Percentiles rank a stretch among this genome's conserved stretches.
Conservation (phyloP, 2,888 invertebrate genomes). For the Macropis europaea region DNA sequence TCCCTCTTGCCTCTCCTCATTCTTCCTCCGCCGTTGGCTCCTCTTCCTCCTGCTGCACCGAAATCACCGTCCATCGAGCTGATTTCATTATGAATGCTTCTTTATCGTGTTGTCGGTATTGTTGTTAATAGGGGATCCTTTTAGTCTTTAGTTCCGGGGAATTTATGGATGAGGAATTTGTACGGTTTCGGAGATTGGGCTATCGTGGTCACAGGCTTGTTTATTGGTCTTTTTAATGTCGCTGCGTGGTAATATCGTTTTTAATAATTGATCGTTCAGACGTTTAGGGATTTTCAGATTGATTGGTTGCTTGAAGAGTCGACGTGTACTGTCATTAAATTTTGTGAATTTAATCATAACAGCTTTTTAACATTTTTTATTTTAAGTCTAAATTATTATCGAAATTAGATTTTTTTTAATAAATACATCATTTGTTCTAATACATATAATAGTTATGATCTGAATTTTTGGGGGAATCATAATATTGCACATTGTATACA, state of each 20-base stretch:
- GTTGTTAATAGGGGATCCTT: constrained; percentile 42
- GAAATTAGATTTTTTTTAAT: too few relatives aligned
- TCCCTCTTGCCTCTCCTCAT: constrained; percentile 5
- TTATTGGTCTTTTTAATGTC: background rate
- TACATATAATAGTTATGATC: too few relatives aligned
- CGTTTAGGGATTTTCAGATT: too few relatives aligned
- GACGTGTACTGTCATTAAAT: too few relatives aligned
- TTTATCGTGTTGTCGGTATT: constrained; percentile 51
- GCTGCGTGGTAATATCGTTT: background rate
- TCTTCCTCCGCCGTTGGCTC: background rate
- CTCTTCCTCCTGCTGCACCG: constrained; percentile 24
- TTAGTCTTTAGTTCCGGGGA: constrained; percentile 4
- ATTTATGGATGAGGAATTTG: constrained; percentile 39
- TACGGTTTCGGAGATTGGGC: constrained; percentile 15
- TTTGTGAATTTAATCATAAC: too few relatives aligned
- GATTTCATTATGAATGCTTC: constrained; percentile 50
- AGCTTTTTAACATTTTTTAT: too few relatives aligned
- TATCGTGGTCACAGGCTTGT: background rate
- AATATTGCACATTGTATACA: too few relatives aligned
- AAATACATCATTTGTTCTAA: too few relatives aligned
- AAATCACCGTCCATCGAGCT: constrained; percentile 47
- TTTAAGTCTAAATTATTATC: too few relatives aligned
- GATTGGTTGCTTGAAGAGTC: too few relatives aligned
- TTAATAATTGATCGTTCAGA: background rate
- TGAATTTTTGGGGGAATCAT: too few relatives aligned